A percentile compares a stretch with the other conserved stretches of the same genome.
Evolutionary conservation across 1,140 invertebrate genomes (phyloP).

Genomic region (Mercenaria mercenaria): DNA sequence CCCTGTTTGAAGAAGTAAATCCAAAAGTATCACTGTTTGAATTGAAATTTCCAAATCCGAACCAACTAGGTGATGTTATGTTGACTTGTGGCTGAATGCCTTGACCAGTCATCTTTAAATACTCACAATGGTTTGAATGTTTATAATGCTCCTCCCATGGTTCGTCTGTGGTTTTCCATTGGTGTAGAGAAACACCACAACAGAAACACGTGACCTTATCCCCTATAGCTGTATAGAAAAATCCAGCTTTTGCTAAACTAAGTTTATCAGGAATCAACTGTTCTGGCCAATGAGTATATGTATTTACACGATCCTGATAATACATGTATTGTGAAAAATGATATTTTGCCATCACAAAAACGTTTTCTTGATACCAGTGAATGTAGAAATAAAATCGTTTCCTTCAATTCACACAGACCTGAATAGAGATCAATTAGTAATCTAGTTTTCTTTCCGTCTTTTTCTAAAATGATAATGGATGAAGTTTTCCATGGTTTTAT

Average conservation of each 20-base stretch:
- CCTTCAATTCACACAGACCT: background rate
- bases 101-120: background rate
- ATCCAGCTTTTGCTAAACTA: background rate
- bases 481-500: slow-evolving; percentile 25
- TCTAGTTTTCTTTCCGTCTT: background rate
- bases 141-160: background rate
- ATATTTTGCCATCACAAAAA: background rate
- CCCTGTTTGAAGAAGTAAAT: background rate
- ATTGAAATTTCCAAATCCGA: background rate
- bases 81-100: background rate
- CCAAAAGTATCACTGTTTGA: background rate
- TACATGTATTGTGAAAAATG: background rate
- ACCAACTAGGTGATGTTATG: background rate
- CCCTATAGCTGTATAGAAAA: background rate
- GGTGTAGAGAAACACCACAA: background rate
- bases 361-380: background rate
- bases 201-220: slow-evolving; percentile 4
- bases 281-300: background rate
- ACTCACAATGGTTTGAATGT: background rate
- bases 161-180: background rate
- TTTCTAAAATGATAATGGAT: background rate
- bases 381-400: slow-evolving; percentile 7
- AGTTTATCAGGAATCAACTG: background rate
- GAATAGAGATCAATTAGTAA: background rate
- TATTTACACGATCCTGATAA: slow-evolving; percentile 1